A percentile compares a stretch with the other conserved stretches of the same genome.
These are phyloP conservation scores for Discoglossus pictus DNA, from an alignment of 2,797 vertebrate genomes.

Conservation along the genomic window DNA sequence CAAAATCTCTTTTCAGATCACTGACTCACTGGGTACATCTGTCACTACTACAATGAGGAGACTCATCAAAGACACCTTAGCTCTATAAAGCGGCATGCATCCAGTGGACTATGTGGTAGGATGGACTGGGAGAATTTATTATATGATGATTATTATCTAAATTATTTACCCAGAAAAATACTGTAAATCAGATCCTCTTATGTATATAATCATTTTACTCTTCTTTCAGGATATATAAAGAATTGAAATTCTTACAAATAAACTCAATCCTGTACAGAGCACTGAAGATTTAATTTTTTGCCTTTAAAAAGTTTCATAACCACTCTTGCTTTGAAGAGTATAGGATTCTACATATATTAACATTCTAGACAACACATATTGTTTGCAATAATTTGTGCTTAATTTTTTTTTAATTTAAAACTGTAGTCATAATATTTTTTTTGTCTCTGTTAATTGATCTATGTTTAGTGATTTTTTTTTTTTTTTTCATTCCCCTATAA, in stretches of 20 bases:
- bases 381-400: too few species aligned
- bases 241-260: constrained; percentile 31
- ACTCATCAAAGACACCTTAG: constrained; percentile 96
- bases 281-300: too few species aligned
- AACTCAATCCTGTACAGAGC: constrained; percentile 5
- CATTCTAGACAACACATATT: too few species aligned
- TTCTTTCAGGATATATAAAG: constrained; percentile 6
- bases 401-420: too few species aligned
- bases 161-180: neutral
- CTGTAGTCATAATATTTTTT: too few species aligned
- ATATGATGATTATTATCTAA: constrained; percentile 2
- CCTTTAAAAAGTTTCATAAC: too few species aligned
- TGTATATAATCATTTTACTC: constrained; percentile 24
- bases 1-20: constrained; percentile 96
- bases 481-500: too few species aligned
- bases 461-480: too few species aligned
- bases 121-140: constrained; percentile 14
- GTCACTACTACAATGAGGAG: constrained; percentile 97
- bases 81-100: constrained; percentile 71
- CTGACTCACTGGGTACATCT: constrained; percentile 89
- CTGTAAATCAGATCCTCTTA: neutral
- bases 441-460: too few species aligned
- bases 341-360: too few species aligned
- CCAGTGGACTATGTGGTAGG: constrained; percentile 3
- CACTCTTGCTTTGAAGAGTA: too few species aligned